Evolutionary conservation across 2,113 vertebrate genomes (phyloP).

Genomic region (Pandion haliaetus): DNA sequence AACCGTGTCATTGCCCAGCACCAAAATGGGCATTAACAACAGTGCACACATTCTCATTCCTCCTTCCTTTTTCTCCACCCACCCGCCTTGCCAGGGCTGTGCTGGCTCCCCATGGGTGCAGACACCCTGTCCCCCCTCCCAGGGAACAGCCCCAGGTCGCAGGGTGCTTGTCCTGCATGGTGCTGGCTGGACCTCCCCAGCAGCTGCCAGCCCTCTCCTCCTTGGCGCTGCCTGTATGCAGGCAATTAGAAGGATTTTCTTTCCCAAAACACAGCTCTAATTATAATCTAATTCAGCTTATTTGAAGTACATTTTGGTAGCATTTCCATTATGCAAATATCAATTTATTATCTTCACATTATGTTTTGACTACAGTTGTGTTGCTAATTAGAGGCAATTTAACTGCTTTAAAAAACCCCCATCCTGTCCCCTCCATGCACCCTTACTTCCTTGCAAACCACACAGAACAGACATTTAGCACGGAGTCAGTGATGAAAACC

Average conservation of each 20-base stretch:
- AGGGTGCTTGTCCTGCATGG: fast-evolving
- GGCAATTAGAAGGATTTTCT: conserved; percentile 50
- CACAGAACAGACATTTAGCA: conserved; percentile 6
- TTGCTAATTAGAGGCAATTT: conserved; percentile 68
- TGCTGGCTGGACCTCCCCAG: fast-evolving
- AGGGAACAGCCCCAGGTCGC: fast-evolving
- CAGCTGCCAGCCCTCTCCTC: conserved; percentile 8
- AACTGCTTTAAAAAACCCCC: conserved; percentile 18
- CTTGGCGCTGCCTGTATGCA: background rate
- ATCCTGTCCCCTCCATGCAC: conserved; percentile 6
- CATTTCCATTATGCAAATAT: conserved; percentile 63
- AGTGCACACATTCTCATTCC: fast-evolving
- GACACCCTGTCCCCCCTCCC: fast-evolving
- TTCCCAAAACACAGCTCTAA: conserved; percentile 47
- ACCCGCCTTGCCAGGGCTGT: fast-evolving
- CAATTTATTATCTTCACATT: conserved; percentile 65
- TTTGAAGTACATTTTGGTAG: conserved; percentile 57
- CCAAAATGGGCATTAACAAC: background rate
- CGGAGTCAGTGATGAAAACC: conserved; percentile 14
- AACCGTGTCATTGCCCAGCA: background rate
- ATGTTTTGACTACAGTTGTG: conserved; percentile 60
- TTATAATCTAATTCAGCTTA: conserved; percentile 59
- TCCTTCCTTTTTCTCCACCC: background rate
- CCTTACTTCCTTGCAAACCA: conserved; percentile 36
- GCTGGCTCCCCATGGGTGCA: background rate